Conservation (phyloP, 2,113 vertebrate genomes). For the Coturnix japonica region DNA sequence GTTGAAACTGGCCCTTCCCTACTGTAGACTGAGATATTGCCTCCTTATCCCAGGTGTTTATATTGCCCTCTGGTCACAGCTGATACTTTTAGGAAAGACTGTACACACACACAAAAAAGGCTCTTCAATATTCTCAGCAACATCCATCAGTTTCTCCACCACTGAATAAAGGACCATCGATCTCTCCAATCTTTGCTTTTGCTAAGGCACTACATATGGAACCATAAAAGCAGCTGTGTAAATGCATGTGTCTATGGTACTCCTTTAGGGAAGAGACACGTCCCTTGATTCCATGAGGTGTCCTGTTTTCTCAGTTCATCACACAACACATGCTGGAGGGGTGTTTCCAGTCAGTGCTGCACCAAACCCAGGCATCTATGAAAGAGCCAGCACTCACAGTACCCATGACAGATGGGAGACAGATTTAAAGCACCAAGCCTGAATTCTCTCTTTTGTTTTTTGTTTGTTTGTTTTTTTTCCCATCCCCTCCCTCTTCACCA, state of each 20-base stretch:
- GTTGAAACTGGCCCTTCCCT: not conserved
- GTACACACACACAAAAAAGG: not conserved
- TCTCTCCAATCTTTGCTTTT: accelerated
- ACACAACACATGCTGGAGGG: accelerated
- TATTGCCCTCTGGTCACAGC: not conserved
- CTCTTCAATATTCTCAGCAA: not conserved
- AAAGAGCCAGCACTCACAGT: not conserved
- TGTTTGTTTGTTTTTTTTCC: not conserved
- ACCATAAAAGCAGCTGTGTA: accelerated
- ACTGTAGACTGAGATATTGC: accelerated
- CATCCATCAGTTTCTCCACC: not conserved
- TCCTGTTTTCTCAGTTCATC: not conserved
- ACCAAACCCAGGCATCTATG: not conserved
- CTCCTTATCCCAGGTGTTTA: accelerated
- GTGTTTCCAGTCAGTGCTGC: not conserved
- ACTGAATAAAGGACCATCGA: not conserved
- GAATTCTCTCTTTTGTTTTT: not conserved
- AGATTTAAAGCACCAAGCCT: not conserved
- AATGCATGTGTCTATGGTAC: not conserved
- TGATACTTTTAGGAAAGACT: accelerated
- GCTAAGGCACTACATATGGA: not conserved
- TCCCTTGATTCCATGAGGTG: not conserved
- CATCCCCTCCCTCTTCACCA: not conserved
- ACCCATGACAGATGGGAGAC: not conserved
- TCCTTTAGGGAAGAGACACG: not conserved